Percentiles rank a stretch among this genome's conserved stretches.
phyloP scores from a whole-genome alignment of 2,888 invertebrate species.

The Acanthosepion pharaonis region DNA sequence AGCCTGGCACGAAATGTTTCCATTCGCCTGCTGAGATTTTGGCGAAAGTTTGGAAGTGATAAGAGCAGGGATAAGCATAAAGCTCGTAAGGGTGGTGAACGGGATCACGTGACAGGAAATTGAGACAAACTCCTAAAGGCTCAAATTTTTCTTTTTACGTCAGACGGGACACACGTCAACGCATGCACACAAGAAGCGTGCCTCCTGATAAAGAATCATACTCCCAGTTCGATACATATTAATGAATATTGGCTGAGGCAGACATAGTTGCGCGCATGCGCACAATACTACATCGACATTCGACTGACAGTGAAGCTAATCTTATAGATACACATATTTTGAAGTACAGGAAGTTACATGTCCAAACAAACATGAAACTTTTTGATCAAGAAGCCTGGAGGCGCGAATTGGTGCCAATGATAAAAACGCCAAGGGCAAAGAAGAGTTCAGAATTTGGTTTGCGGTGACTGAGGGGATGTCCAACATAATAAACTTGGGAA shows the following conservation, averaged over 20 bases:
- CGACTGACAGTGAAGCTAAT: too few relatives aligned
- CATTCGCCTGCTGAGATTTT: not conserved
- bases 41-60: not conserved
- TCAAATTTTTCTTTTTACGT: not conserved
- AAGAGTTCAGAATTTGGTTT: not conserved
- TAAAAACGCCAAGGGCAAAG: not conserved
- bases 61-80: not conserved
- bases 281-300: too few relatives aligned
- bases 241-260: too few relatives aligned
- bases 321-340: not conserved
- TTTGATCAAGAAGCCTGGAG: not conserved
- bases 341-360: not conserved
- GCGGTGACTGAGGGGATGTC: too few relatives aligned
- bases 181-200: too few relatives aligned
- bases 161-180: too few relatives aligned
- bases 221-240: too few relatives aligned
- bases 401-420: not conserved
- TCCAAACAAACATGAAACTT: not conserved
- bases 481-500: too few relatives aligned
- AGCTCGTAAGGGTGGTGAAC: not conserved
- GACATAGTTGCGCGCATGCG: too few relatives aligned
- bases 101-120: not conserved
- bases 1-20: constrained; percentile 16
- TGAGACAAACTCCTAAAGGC: constrained; percentile 33
- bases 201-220: too few relatives aligned